Evolutionary conservation across 2,113 vertebrate genomes (phyloP).

Genomic region (Istiophorus platypterus): DNA sequence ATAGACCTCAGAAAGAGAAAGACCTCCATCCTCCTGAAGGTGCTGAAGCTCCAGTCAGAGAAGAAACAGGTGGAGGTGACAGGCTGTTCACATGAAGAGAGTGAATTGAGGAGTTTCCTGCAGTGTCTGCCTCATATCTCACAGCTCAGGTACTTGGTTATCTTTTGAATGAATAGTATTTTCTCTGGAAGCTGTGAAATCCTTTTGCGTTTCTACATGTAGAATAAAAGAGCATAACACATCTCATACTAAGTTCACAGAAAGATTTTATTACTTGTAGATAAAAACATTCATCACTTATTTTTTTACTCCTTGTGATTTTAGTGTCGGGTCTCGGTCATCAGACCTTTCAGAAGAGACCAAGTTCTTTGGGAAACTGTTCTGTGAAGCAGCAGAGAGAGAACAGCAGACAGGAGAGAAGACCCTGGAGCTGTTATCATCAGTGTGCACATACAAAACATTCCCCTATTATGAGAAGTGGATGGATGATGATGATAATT

Average conservation of each 20-base stretch:
- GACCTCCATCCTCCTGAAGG: slow-evolving; percentile 35
- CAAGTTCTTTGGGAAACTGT: slow-evolving; percentile 18
- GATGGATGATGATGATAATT: too few species aligned
- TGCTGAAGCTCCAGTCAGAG: slow-evolving; percentile 10
- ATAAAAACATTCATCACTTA: too few species aligned
- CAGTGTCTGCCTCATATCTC: slow-evolving; percentile 46
- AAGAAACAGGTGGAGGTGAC: not conserved
- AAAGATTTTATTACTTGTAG: too few species aligned
- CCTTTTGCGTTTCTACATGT: too few species aligned
- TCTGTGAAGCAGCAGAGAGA: slow-evolving; percentile 46
- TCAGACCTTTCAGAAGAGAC: not conserved
- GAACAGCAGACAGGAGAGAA: slow-evolving; percentile 26
- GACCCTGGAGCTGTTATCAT: slow-evolving; percentile 25
- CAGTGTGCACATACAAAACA: not conserved
- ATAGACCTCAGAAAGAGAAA: slow-evolving; percentile 39
- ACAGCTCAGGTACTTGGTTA: slow-evolving; percentile 28
- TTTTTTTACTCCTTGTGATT: too few species aligned
- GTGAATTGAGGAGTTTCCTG: slow-evolving; percentile 37
- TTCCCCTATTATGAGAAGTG: not conserved
- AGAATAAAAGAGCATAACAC: too few species aligned
- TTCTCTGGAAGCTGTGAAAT: too few species aligned
- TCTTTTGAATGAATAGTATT: too few species aligned
- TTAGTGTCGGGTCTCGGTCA: too few species aligned
- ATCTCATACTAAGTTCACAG: too few species aligned
- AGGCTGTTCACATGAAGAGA: not conserved